Evolutionary conservation across 2,113 vertebrate species (phyloP).

Genomic region (Ploceus nigricollis): DNA sequence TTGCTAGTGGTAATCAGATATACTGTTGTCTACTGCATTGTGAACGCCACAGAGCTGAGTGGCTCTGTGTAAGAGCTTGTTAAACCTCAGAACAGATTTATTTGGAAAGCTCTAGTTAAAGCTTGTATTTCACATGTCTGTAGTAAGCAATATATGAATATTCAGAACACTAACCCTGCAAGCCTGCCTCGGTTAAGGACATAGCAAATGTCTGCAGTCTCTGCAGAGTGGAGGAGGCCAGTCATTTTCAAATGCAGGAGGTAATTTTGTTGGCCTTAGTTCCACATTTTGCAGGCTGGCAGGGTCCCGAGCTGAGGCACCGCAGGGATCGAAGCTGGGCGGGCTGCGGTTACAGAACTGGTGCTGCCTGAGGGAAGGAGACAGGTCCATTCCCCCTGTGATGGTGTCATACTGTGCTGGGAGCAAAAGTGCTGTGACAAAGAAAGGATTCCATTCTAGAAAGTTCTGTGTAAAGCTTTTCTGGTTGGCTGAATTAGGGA

Average conservation of each 20-base stretch:
- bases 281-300: neutral
- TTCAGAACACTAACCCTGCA: neutral
- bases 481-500: neutral
- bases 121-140: neutral
- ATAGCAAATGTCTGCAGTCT: neutral
- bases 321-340: fast-evolving
- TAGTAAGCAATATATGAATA: neutral
- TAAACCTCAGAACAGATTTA: neutral
- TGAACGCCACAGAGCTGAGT: neutral
- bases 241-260: neutral
- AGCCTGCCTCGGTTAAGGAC: neutral
- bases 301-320: neutral
- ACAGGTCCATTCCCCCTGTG: neutral
- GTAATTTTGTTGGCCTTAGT: neutral
- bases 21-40: neutral
- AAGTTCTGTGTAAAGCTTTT: neutral
- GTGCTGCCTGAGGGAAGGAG: neutral
- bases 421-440: neutral
- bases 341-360: fast-evolving
- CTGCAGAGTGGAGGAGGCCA: neutral
- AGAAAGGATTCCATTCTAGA: neutral
- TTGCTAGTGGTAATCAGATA: neutral
- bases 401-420: neutral
- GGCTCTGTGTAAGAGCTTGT: neutral
- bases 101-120: neutral